Evolutionary conservation across 2,113 vertebrate species (phyloP).

Genomic region (Greenwoodochromis staneri): DNA sequence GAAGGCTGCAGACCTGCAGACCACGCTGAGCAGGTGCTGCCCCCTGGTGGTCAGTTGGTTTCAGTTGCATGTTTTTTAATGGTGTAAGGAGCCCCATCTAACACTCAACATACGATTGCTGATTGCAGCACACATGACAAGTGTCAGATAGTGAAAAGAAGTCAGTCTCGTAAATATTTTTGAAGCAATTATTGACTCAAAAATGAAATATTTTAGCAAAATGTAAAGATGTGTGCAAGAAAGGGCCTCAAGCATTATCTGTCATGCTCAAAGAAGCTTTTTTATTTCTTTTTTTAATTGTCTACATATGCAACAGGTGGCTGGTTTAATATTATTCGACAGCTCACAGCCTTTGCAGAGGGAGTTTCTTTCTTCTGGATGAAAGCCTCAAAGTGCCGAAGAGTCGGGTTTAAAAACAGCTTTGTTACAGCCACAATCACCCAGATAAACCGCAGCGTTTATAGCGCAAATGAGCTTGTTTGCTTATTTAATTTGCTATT

Average conservation of each 20-base stretch:
- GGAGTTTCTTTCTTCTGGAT: background rate
- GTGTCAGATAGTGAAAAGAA: background rate
- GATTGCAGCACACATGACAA: background rate
- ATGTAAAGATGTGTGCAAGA: background rate
- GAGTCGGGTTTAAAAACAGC: background rate
- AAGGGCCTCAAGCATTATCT: background rate
- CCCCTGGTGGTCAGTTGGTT: constrained; percentile 33
- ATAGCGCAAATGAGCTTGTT: accelerated
- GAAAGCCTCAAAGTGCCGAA: background rate
- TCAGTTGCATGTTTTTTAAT: background rate
- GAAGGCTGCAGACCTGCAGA: background rate
- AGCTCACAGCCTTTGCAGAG: background rate
- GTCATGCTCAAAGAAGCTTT: background rate
- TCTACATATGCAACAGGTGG: background rate
- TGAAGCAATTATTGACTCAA: background rate
- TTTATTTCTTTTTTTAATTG: background rate
- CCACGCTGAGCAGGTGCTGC: background rate
- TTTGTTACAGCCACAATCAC: background rate
- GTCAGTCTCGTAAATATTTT: background rate
- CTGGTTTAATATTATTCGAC: background rate
- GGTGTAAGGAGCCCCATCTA: accelerated
- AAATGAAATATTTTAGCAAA: background rate
- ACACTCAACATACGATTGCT: background rate
- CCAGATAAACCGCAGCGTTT: background rate
- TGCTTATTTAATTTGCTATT: background rate